Evolutionary conservation across 2,797 vertebrate genomes (phyloP).

Genomic region (Acrossocheilus wenchowensis): DNA sequence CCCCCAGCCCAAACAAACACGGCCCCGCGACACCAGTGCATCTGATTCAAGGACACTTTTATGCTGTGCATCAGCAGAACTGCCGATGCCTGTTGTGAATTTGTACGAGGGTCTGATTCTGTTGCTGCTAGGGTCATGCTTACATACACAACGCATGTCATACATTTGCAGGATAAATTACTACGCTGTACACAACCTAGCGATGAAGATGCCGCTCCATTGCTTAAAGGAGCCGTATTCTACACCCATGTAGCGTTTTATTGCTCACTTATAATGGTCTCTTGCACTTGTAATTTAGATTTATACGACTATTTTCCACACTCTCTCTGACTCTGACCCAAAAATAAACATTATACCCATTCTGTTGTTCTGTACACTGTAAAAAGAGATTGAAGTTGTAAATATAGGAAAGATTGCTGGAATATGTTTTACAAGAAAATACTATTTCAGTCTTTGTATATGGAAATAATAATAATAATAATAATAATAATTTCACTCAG

Average conservation of each 20-base stretch:
- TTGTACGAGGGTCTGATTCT: not conserved
- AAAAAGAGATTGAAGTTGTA: not conserved
- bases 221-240: not conserved
- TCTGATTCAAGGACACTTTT: conserved; percentile 8
- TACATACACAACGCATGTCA: not conserved
- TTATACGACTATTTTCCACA: not conserved
- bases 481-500: too few species aligned
- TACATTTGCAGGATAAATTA: conserved; percentile 8
- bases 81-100: not conserved
- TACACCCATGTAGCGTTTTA: not conserved
- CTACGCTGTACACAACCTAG: not conserved
- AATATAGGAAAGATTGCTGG: not conserved
- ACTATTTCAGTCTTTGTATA: too few species aligned
- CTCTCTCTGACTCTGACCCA: not conserved
- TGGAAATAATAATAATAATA: too few species aligned
- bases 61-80: conserved; percentile 24
- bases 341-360: not conserved
- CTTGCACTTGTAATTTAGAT: conserved; percentile 2
- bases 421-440: not conserved
- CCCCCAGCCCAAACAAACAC: conserved; percentile 42
- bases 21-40: not conserved
- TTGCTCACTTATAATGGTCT: not conserved
- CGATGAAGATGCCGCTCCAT: not conserved
- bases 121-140: not conserved
- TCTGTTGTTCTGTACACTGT: not conserved